Conservation (phyloP, 2,888 invertebrate genomes). For the Fissipunctia ypsillon region DNA sequence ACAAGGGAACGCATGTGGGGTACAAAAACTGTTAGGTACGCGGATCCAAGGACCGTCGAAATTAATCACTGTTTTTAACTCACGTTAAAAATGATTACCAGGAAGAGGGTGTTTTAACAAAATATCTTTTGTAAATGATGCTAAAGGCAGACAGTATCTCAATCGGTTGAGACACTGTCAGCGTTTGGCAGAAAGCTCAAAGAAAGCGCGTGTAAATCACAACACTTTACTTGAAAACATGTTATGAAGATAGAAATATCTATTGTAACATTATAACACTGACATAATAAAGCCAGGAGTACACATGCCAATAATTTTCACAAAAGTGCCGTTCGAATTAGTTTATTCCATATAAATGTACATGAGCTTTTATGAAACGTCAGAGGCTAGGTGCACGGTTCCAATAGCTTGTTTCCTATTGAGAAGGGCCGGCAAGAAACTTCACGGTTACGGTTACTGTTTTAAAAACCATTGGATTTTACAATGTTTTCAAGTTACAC, state of each 20-base stretch:
- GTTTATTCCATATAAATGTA: too few species aligned
- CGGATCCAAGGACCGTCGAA: conserved; percentile 4
- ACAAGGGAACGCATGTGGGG: conserved; percentile 18
- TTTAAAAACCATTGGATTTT: too few species aligned
- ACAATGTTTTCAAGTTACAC: too few species aligned
- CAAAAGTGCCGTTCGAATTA: too few species aligned
- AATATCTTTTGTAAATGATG: not conserved
- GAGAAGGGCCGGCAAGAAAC: too few species aligned
- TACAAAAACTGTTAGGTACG: conserved; percentile 33
- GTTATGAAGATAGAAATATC: not conserved
- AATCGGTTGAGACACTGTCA: not conserved
- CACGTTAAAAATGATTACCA: not conserved
- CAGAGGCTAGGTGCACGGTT: too few species aligned
- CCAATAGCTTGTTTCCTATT: too few species aligned
- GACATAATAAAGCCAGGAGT: not conserved
- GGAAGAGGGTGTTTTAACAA: not conserved
- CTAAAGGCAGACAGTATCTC: not conserved
- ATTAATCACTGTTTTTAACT: conserved; percentile 26
- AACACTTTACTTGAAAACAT: not conserved
- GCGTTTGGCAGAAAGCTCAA: too few species aligned
- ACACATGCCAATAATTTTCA: not conserved
- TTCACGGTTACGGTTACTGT: too few species aligned
- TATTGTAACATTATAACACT: not conserved
- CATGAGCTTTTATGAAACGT: too few species aligned
- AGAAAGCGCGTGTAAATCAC: too few species aligned